Evolutionary conservation across 2,113 vertebrate species (phyloP), one percentile per base, ranked within the genome.

Genomic region (Pseudopipra pipra): DNA sequence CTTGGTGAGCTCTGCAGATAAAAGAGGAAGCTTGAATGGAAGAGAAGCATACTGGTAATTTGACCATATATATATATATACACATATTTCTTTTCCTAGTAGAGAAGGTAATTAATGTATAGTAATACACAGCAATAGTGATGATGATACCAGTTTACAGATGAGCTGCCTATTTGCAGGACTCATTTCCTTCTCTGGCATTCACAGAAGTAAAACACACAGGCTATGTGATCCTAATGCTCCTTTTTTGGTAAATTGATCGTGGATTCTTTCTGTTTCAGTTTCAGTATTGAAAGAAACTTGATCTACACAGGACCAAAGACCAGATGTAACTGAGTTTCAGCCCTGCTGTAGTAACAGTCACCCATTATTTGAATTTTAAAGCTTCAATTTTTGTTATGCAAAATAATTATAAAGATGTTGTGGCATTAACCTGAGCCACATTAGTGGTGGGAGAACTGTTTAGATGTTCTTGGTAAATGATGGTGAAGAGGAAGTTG

Each of bases 211-310:
- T 22, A 65, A 79, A 91, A 49, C 55, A 58, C 43, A 68, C 18
- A 12, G 14, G 65, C 28, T 65, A 46, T 37, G 27, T 58, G 83
- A 92, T 84, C 86, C 56, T 85, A 47, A 68, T 81, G 73, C 37
- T 90, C 54, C 65, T 85, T 75, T 86, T 71, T 56, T 77, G 31
- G 76, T 90, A 89, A 96, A 78, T 72, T 72, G 76, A 90, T 93
- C 6, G 0, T 2, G 1, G 25, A 58, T 90, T 78, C 88, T 71
- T 94, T 59, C 52, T 25, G 24, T 86, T 95, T 77, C 72, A 61
- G 1, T 55, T 88, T 76, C 54, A 49, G 13, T 39, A 70, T 28
- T 68, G 72, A 77, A 44, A 68, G 90, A 90, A 87, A 81, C 44
- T 89, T 89, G 68, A 83, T 89, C 85, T 70, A 31, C 51, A 44